phyloP scores from a whole-genome alignment of 2,888 invertebrate species.

The Caenorhabditis sulstoni region DNA sequence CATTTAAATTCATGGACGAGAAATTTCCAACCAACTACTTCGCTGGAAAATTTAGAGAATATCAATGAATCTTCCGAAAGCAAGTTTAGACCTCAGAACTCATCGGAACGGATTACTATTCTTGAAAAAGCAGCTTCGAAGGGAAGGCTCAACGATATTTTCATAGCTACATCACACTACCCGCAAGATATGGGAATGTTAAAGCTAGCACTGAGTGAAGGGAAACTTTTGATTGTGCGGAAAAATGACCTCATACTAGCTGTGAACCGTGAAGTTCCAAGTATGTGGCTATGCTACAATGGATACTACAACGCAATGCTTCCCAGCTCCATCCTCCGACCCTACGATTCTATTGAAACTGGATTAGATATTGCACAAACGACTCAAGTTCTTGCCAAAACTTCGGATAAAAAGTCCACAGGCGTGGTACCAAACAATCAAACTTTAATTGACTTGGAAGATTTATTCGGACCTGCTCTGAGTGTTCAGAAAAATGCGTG shows the following conservation, averaged over 20 bases:
- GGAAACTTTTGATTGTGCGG: slow-evolving; percentile 60
- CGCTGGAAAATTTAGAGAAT: background rate
- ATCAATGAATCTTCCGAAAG: background rate
- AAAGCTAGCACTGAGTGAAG: slow-evolving; percentile 44
- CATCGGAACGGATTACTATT: slow-evolving; percentile 57
- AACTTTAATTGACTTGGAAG: slow-evolving; percentile 64
- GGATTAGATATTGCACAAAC: slow-evolving; percentile 36
- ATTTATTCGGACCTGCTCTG: slow-evolving; percentile 51
- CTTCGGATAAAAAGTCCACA: slow-evolving; percentile 11
- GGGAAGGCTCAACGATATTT: slow-evolving; percentile 60
- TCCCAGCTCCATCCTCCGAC: slow-evolving; percentile 56
- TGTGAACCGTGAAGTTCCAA: slow-evolving; percentile 58
- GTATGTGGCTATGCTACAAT: slow-evolving; percentile 67
- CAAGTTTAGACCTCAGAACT: slow-evolving; percentile 63
- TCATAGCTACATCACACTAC: slow-evolving; percentile 42
- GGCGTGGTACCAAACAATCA: slow-evolving; percentile 28
- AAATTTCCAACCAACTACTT: background rate
- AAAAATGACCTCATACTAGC: slow-evolving; percentile 63
- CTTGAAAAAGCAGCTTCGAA: slow-evolving; percentile 65
- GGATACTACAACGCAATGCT: slow-evolving; percentile 68
- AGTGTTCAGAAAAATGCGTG: background rate
- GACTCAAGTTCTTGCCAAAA: background rate
- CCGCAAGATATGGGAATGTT: slow-evolving; percentile 53
- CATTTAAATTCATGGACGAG: slow-evolving; percentile 6
- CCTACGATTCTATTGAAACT: slow-evolving; percentile 41